These are phyloP conservation scores for Drosophila meridionalis DNA, from an alignment of 2,888 invertebrate species.

Conservation along the genomic window DNA sequence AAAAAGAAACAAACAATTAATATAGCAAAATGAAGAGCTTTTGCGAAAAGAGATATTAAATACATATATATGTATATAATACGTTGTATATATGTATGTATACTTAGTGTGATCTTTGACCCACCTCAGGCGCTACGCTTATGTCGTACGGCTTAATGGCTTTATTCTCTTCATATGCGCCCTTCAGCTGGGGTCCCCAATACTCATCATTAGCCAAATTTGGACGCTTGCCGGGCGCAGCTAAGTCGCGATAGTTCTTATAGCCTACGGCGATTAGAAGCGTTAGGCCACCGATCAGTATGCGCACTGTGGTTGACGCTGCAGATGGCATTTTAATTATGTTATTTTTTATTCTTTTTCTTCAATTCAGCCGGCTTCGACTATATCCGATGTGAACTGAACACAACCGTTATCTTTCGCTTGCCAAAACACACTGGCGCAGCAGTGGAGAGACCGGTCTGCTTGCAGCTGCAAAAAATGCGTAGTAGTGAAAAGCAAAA, in stretches of 20 bases:
- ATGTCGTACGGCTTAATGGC: slow-evolving; percentile 79
- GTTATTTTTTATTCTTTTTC: neutral
- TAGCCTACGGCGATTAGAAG: slow-evolving; percentile 73
- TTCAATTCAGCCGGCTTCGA: neutral
- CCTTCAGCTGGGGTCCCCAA: slow-evolving; percentile 82
- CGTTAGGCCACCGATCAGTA: slow-evolving; percentile 68
- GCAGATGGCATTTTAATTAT: slow-evolving; percentile 42
- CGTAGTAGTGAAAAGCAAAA: slow-evolving; percentile 1
- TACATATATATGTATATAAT: neutral
- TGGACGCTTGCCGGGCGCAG: slow-evolving; percentile 77
- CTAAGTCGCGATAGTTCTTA: slow-evolving; percentile 78
- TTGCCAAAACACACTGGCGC: slow-evolving; percentile 17
- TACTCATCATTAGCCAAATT: slow-evolving; percentile 79
- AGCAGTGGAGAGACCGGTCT: slow-evolving; percentile 3
- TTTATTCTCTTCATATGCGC: slow-evolving; percentile 77
- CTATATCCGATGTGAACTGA: neutral
- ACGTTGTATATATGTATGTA: neutral
- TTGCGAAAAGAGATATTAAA: neutral
- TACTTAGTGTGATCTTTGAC: slow-evolving; percentile 8
- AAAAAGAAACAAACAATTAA: slow-evolving; percentile 1
- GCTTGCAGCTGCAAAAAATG: slow-evolving; percentile 6
- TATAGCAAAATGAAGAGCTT: neutral
- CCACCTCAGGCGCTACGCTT: slow-evolving; percentile 74
- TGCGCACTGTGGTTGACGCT: slow-evolving; percentile 64
- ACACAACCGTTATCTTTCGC: slow-evolving; percentile 20